Evolutionary conservation across 2,797 vertebrate species (phyloP).

Genomic region (Ceryle rudis): DNA sequence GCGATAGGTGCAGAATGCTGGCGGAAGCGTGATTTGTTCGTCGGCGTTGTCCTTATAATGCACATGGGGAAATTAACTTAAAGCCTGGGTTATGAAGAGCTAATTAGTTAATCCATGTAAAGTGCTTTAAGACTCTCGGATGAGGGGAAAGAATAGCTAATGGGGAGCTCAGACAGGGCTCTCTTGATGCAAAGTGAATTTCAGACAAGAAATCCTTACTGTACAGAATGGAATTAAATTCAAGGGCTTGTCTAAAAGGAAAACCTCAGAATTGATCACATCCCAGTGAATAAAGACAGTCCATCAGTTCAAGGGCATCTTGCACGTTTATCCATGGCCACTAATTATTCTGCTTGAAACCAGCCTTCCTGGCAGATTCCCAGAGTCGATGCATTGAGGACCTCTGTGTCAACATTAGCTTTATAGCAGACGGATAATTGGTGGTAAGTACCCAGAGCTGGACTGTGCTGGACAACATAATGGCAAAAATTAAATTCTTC

Average conservation of each 20-base stretch:
- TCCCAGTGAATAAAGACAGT: slow-evolving; percentile 48
- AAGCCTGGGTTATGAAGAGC: slow-evolving; percentile 59
- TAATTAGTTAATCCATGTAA: slow-evolving; percentile 74
- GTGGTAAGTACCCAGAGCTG: slow-evolving; percentile 59
- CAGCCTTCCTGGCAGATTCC: slow-evolving; percentile 58
- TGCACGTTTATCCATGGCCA: background rate
- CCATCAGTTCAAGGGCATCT: slow-evolving; percentile 64
- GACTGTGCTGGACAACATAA: slow-evolving; percentile 60
- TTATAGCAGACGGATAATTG: slow-evolving; percentile 65
- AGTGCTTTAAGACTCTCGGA: slow-evolving; percentile 62
- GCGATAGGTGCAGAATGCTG: rapidly evolving
- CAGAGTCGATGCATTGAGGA: slow-evolving; percentile 59
- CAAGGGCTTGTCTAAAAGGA: slow-evolving; percentile 23
- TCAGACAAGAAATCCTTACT: slow-evolving; percentile 61
- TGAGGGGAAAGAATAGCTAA: slow-evolving; percentile 60
- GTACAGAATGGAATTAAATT: slow-evolving; percentile 45
- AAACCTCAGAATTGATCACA: slow-evolving; percentile 46
- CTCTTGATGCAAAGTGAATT: slow-evolving; percentile 55
- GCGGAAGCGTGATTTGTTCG: background rate
- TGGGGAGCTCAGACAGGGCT: slow-evolving; percentile 55
- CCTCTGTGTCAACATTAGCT: slow-evolving; percentile 68
- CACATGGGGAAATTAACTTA: slow-evolving; percentile 50
- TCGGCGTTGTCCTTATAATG: background rate
- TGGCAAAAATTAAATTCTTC: slow-evolving; percentile 65
- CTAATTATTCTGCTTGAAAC: slow-evolving; percentile 62